Base-by-base conservation (phyloP, 1,140 invertebrate genomes). In the Pseudomyrmex cubaensis region DNA sequence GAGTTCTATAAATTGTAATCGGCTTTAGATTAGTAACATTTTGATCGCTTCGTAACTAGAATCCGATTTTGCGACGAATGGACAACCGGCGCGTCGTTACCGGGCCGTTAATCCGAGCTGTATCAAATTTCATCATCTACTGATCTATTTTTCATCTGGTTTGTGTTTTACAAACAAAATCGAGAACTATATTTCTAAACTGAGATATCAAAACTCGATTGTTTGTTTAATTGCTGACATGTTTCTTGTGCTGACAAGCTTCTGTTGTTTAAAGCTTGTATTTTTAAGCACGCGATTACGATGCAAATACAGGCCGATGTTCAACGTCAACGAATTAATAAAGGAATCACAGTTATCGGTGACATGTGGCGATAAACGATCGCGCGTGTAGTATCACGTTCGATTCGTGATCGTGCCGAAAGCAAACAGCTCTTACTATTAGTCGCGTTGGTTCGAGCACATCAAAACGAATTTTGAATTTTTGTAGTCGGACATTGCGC, bases 391-490 rank as follows among this genome's bases (percentile, higher is more conserved):
- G 20, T 35, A 25, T 64, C n/a, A 76, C 17, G 17, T 9, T 17
- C 62, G 73, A 59, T 76, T 66, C 17, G 62, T 72, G 61, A 63
- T 85, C 70, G 52, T 76, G 67, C 67, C 64, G 85, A 72, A 86
- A 86, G 84, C 56, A 64, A 69, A 50, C 48, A 15, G 22, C 48
- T 70, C 9, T 57, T n/a, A 20, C 20, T 20, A 20, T 20, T 20
- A 35, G 35, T 35, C 0, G 12, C 46, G 54, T 15, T 59, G 63
- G 57, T 67, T 20, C 7, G 44, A 20, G 44, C 59, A 61, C 54
- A 59, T 85, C 57, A 75, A 64, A 76, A 82, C 72, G 78, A 20
- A 20, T 87, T 87, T 87, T 84, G 74, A 78, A 87, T 88, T 85
- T 83, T 73, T 67, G 9, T 52, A 20, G 73, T 48, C 86, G 66